These are phyloP conservation scores for Drosophila kepulauana DNA, from an alignment of 1,140 invertebrate genomes.

Conservation along the genomic window DNA sequence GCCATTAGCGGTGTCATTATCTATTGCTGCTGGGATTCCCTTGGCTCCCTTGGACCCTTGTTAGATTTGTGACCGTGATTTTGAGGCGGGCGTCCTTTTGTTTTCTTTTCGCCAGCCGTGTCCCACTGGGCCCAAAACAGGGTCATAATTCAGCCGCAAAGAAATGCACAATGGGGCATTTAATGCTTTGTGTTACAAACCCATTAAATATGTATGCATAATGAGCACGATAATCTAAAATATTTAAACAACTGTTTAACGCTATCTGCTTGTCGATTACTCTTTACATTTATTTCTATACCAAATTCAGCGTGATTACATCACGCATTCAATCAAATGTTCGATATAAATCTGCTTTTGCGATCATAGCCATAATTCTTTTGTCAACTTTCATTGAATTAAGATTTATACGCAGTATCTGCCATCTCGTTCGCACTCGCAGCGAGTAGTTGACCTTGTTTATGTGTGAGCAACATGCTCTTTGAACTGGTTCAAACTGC, in stretches of 20 bases:
- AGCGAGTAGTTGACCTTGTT: slow-evolving; percentile 24
- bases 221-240: slow-evolving; percentile 7
- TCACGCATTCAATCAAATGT: slow-evolving; percentile 21
- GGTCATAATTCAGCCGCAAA: slow-evolving; percentile 9
- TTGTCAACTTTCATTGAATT: slow-evolving; percentile 17
- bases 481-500: slow-evolving; percentile 41
- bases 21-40: slow-evolving; percentile 37
- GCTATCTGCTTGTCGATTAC: neutral
- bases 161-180: slow-evolving; percentile 7
- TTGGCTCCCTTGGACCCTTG: slow-evolving; percentile 12
- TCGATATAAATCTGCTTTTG: neutral
- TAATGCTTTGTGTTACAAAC: slow-evolving; percentile 1
- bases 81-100: slow-evolving; percentile 14
- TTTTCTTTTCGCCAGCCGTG: neutral
- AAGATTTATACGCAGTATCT: slow-evolving; percentile 3
- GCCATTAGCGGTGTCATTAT: slow-evolving; percentile 58
- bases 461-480: neutral
- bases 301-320: slow-evolving; percentile 10
- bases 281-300: slow-evolving; percentile 1
- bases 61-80: slow-evolving; percentile 26
- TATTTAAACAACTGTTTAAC: neutral
- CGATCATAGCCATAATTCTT: slow-evolving; percentile 10
- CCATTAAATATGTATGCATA: neutral
- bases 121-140: neutral
- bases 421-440: neutral